phyloP scores from a whole-genome alignment of 53 echinoderm and acorn worm genomes.

The Paracentrotus lividus region DNA sequence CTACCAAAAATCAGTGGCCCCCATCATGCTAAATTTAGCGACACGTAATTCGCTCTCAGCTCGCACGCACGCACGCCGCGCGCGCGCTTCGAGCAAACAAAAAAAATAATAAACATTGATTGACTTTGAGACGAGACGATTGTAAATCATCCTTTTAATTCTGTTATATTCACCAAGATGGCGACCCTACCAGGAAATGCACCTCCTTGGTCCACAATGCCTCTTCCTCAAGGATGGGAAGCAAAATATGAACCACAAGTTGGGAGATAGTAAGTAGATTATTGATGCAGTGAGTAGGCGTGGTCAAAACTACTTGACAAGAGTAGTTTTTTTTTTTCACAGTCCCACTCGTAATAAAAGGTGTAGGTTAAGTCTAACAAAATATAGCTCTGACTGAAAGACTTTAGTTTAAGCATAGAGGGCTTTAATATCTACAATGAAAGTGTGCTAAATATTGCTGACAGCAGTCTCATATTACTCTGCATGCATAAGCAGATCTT shows the following conservation, averaged over 20 bases:
- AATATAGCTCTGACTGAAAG: too few relatives aligned
- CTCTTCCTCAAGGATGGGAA: conserved; percentile 87
- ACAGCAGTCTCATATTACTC: too few relatives aligned
- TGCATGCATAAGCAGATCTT: too few relatives aligned
- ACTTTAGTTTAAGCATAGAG: too few relatives aligned
- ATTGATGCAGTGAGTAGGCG: background rate
- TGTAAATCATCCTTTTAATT: background rate
- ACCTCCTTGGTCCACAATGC: conserved; percentile 76
- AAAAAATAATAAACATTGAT: too few relatives aligned
- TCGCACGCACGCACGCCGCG: background rate
- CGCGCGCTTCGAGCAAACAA: too few relatives aligned
- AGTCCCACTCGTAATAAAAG: background rate
- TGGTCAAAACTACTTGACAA: background rate
- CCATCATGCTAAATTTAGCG: too few relatives aligned
- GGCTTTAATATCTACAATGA: too few relatives aligned
- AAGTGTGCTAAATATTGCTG: too few relatives aligned
- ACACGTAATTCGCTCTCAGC: too few relatives aligned
- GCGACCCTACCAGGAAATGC: background rate
- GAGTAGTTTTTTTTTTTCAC: background rate
- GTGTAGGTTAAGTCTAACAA: background rate
- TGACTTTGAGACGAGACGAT: too few relatives aligned
- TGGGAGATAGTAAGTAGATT: conserved; percentile 84
- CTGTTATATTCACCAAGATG: background rate
- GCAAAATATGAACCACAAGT: conserved; percentile 84
- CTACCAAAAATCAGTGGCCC: too few relatives aligned